Conservation (phyloP, 2,888 invertebrate species). For the Stenichneumon culpator region DNA sequence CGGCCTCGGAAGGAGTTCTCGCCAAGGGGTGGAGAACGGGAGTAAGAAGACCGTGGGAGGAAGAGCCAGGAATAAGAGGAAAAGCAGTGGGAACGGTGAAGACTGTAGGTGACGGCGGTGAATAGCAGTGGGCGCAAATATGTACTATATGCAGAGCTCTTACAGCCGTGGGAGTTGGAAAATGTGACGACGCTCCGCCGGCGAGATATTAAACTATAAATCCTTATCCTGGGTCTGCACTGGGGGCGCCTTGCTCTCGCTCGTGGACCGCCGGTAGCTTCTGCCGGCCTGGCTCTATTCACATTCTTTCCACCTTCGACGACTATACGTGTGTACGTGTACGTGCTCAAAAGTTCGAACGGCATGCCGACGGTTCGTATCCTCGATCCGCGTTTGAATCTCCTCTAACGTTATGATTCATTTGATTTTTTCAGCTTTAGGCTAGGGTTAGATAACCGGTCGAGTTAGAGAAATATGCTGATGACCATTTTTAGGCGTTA, state of each 20-base stretch:
- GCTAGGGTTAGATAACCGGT: neutral
- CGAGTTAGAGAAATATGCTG: too few relatives aligned
- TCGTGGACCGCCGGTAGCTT: conserved; percentile 78
- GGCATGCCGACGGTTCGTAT: neutral
- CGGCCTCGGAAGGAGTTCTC: neutral
- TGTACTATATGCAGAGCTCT: conserved; percentile 48
- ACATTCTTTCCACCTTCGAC: conserved; percentile 33
- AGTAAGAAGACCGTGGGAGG: conserved; percentile 27
- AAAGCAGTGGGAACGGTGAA: conserved; percentile 44
- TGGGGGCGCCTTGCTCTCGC: conserved; percentile 43
- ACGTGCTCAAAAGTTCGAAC: conserved; percentile 49
- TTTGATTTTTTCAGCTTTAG: neutral
- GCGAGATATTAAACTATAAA: conserved; percentile 85
- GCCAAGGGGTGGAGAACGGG: conserved; percentile 6
- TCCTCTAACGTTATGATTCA: neutral
- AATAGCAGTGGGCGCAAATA: conserved; percentile 27
- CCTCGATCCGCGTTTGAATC: neutral
- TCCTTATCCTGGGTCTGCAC: conserved; percentile 83
- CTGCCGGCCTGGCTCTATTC: conserved; percentile 68
- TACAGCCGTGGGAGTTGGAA: conserved; percentile 65
- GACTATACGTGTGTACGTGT: conserved; percentile 43
- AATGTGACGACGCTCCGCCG: conserved; percentile 75
- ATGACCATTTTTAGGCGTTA: too few relatives aligned
- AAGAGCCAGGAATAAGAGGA: conserved; percentile 4
- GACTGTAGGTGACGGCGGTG: conserved; percentile 58